Conservation (phyloP, 2,888 invertebrate genomes). For the Tenthredo amoena region DNA sequence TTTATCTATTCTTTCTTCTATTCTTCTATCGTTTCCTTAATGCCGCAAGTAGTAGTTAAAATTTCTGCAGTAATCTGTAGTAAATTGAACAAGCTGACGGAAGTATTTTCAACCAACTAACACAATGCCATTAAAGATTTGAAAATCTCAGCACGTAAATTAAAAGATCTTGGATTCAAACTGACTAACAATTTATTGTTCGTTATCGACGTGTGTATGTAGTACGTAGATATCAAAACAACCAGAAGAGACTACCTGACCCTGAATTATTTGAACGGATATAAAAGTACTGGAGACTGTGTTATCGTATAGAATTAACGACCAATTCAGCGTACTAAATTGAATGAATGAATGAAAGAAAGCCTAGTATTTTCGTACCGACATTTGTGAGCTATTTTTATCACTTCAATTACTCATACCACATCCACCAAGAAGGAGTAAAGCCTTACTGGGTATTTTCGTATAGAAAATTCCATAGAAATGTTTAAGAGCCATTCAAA, state of each 20-base stretch:
- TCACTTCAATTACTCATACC: background rate
- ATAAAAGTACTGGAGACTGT: background rate
- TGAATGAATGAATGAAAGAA: background rate
- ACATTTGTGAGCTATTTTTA: background rate
- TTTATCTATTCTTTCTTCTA: background rate
- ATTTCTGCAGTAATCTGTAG: background rate
- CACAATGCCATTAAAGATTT: background rate
- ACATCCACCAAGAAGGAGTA: background rate
- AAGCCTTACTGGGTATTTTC: background rate
- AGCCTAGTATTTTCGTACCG: background rate
- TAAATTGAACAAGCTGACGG: background rate
- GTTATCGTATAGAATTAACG: background rate
- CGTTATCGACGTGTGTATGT: background rate
- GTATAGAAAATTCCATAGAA: background rate
- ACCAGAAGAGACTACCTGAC: background rate
- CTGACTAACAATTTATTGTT: background rate
- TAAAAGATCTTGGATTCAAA: constrained; percentile 7
- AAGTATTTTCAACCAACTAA: background rate
- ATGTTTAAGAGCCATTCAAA: background rate
- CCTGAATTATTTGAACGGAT: background rate
- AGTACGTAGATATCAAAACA: background rate
- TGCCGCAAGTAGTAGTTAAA: background rate
- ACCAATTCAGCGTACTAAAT: no score
- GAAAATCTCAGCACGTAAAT: background rate
- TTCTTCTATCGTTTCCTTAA: background rate